Conservation (phyloP, 2,797 vertebrate genomes). For the Alauda arvensis region DNA sequence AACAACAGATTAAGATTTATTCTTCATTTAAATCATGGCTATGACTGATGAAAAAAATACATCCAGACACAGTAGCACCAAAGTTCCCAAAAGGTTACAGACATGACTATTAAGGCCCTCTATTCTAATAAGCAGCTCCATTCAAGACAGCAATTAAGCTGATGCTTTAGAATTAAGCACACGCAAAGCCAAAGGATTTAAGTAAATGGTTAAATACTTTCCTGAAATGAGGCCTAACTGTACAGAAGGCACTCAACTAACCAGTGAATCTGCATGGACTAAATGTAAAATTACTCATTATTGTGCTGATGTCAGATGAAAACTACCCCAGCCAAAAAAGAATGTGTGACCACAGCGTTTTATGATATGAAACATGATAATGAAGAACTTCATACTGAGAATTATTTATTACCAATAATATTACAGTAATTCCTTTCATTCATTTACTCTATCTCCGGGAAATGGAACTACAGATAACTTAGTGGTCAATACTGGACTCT, state of each 20-base stretch:
- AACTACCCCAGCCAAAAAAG: slow-evolving; percentile 11
- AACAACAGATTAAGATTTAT: neutral
- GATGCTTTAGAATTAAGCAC: slow-evolving; percentile 9
- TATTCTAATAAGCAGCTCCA: neutral
- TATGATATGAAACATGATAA: slow-evolving; percentile 1
- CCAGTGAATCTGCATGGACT: neutral
- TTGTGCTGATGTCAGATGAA: slow-evolving; percentile 38
- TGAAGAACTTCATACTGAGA: neutral
- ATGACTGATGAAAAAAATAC: slow-evolving; percentile 27
- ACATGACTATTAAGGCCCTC: neutral
- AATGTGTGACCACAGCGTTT: slow-evolving; percentile 18
- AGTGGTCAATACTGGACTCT: slow-evolving; percentile 11
- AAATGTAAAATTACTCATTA: slow-evolving; percentile 45
- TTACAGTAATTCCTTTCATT: slow-evolving; percentile 36
- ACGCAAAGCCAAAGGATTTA: neutral
- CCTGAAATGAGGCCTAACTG: neutral
- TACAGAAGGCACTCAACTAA: slow-evolving; percentile 21
- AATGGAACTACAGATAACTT: slow-evolving; percentile 9
- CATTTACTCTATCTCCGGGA: slow-evolving; percentile 16
- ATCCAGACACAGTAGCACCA: slow-evolving; percentile 3
- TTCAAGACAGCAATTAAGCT: slow-evolving; percentile 1
- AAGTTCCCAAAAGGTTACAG: slow-evolving; percentile 23
- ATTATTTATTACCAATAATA: slow-evolving; percentile 28
- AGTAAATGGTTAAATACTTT: neutral
- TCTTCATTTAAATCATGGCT: slow-evolving; percentile 36